Percentiles rank a stretch among this genome's conserved stretches.
Conservation (phyloP, 2,797 vertebrate species). For the Poecile montanus region DNA sequence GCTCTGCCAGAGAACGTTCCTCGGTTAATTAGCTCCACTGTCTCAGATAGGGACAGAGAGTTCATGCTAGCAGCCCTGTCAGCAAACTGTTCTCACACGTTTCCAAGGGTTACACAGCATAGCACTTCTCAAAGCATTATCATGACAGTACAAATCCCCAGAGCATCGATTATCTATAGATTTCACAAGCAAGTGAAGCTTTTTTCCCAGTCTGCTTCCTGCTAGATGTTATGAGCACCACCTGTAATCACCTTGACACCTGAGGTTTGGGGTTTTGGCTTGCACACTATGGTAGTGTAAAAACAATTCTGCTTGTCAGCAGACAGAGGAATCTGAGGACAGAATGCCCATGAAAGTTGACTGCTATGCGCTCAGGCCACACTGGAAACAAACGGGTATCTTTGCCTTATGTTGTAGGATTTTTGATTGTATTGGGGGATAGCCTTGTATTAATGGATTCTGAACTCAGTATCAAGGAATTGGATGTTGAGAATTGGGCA, state of each 20-base stretch:
- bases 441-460: not conserved
- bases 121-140: not conserved
- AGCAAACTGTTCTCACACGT: not conserved
- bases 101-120: not conserved
- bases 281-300: not conserved
- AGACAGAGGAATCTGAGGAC: not conserved
- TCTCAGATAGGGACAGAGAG: not conserved
- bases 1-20: conserved; percentile 8
- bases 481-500: not conserved
- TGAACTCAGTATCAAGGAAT: not conserved
- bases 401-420: not conserved
- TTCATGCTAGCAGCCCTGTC: conserved; percentile 7
- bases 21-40: conserved; percentile 27
- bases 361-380: not conserved
- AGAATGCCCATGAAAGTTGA: not conserved
- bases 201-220: not conserved
- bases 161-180: not conserved
- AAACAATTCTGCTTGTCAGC: not conserved
- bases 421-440: not conserved
- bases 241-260: not conserved
- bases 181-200: not conserved
- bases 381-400: not conserved
- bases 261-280: not conserved
- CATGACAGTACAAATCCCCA: not conserved
- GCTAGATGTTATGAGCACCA: not conserved